Percentiles rank a stretch among this genome's conserved stretches.
Evolutionary conservation across 1,140 invertebrate genomes (phyloP).

Genomic region (Hypothenemus hampei): DNA sequence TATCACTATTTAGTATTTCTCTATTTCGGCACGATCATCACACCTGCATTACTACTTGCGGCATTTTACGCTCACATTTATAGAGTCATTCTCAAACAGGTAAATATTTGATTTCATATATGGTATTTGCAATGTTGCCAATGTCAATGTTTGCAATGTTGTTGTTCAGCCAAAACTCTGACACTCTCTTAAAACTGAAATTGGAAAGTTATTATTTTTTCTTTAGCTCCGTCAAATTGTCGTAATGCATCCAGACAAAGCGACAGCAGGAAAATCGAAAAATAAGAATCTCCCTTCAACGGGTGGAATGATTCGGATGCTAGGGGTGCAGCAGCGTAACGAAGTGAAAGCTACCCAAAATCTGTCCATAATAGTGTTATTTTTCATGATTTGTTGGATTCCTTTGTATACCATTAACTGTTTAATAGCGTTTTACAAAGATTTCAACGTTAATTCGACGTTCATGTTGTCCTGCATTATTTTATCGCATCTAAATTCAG

Average conservation of each 20-base stretch:
- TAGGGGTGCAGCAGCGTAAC: slow-evolving; percentile 74
- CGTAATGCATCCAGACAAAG: slow-evolving; percentile 50
- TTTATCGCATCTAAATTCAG: slow-evolving; percentile 83
- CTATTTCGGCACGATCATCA: slow-evolving; percentile 84
- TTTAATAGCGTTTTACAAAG: slow-evolving; percentile 71
- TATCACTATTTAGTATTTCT: slow-evolving; percentile 84
- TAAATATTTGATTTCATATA: slow-evolving; percentile 46
- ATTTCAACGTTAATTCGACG: slow-evolving; percentile 60
- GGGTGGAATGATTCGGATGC: slow-evolving; percentile 69
- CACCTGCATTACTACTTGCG: slow-evolving; percentile 74
- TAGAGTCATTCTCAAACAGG: slow-evolving; percentile 81
- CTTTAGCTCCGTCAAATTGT: slow-evolving; percentile 54
- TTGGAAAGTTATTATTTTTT: too few species aligned
- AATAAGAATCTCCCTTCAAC: slow-evolving; percentile 32
- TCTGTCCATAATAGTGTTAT: slow-evolving; percentile 82
- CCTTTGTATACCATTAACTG: slow-evolving; percentile 89
- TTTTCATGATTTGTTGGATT: slow-evolving; percentile 91
- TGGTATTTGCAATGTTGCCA: too few species aligned
- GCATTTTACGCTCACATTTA: slow-evolving; percentile 87
- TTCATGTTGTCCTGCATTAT: slow-evolving; percentile 81
- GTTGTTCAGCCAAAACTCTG: too few species aligned
- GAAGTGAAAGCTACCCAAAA: slow-evolving; percentile 90
- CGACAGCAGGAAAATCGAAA: slow-evolving; percentile 22
- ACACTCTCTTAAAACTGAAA: too few species aligned
- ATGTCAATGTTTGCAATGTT: too few species aligned